Base-by-base conservation (phyloP, 1,140 invertebrate genomes). In the Probaryconus sp. region DNA sequence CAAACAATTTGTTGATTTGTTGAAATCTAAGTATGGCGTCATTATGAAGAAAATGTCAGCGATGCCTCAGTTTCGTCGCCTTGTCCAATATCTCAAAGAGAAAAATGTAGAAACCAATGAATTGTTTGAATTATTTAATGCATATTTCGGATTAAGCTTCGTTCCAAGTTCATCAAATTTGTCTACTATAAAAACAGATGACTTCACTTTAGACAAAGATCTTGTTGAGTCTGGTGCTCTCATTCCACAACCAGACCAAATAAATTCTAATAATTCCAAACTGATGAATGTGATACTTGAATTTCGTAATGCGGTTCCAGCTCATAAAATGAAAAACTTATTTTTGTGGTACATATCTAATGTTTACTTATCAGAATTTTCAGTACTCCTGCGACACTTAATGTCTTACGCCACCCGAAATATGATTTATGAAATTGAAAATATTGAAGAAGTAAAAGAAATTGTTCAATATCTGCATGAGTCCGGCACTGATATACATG, bases 321-420 rank as follows among this genome's bases (percentile, higher is more conserved):
- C 31, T 1, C 5, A 55, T 20, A 3, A 55, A 9, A 24, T 48
- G 16, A 28, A 18, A 21, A 4, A 10, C 24, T 14, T 48, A 13
- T 9, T 37, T 10, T 5, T 1, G 0, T 10, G 26, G 6, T 61
- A 61, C 31, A 11, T 77, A 79, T 60, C 16, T 38, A 18, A 50
- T 74, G 38, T 6, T 5, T 37, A 64, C 0, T 76, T 80, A 37
- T 68, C 69, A 10, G 60, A 56, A 9, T 16, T 58, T 58, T 45
- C 26, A 24, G 18, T 2, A 58, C 35, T 53, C 18, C 1, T 73
- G 7, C 35, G 69, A 35, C 78, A 69, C 40, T 2, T 79, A 5
- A 21, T 60, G 35, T 69, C 72, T 0, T 77, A 78, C 5, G 64
- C 79, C 5, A 81, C 80, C 28, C 42, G 72, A 9, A 31, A 42